Base-by-base conservation (phyloP, 2,888 invertebrate species). In the Hesperia comma region DNA sequence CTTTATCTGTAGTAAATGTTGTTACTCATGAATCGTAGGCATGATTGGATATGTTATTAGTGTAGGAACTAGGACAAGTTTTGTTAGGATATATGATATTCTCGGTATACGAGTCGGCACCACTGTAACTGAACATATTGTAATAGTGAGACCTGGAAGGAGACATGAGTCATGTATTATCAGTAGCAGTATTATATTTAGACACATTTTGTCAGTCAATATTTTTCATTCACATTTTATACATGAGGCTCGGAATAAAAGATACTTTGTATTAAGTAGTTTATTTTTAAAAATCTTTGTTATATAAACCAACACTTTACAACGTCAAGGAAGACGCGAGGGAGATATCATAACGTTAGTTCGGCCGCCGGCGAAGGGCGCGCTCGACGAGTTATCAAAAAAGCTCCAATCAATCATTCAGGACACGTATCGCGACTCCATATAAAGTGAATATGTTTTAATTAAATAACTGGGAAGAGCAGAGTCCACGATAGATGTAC, bases 221-320 rank as follows among this genome's bases (percentile, higher is more conserved):
- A n/a, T 15, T 17, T 46, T 49, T 15, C 15, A 32, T 32, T 15
- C 4, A 55, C 15, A 55, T 57, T 21, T 57, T 57, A 6, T 41
- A 57, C n/a, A 32, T 15, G 21, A 26, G 49, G 6, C 1, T 19
- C 12, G 49, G 19, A 88, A 86, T 84, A 80, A 87, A 87, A 87
- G 72, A 79, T 70, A 70, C 70, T 70, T 85, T 86, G 86, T 87
- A 89, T 92, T 91, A 92, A 89, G 88, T 88, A 90, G 86, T 91
- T 93, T 88, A 85, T 91, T 89, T 49, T 89, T 85, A 89, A 92
- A 92, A 92, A 90, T 90, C 90, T 92, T 92, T 92, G 91, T 91
- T 92, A 89, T 88, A 90, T 87, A 91, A 91, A 90, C 88, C 87
- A 90, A 88, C 88, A 88, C 87, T 87, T 85, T 85, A 90, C 90